These are phyloP conservation scores for Columba guinea DNA, from an alignment of 2,797 vertebrate genomes.

Conservation along the genomic window DNA sequence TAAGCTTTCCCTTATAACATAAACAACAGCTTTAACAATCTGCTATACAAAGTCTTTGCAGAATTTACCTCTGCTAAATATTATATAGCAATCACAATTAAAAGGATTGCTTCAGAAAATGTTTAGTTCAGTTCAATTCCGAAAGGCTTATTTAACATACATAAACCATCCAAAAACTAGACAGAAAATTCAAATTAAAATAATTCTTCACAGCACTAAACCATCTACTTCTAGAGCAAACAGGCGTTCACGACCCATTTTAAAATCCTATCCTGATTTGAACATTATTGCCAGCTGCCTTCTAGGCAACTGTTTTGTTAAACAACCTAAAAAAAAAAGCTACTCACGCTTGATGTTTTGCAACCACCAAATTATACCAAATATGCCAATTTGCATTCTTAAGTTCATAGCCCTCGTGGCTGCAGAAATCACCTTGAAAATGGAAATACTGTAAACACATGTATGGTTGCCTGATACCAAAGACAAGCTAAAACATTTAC, in stretches of 20 bases:
- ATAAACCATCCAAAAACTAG: neutral
- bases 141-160: neutral
- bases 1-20: neutral
- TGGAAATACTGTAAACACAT: neutral
- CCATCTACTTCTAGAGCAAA: neutral
- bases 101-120: neutral
- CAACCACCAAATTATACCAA: neutral
- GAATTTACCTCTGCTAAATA: neutral
- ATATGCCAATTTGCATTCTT: neutral
- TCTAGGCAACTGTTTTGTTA: slow-evolving; percentile 14
- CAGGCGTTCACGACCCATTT: neutral
- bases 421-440: slow-evolving; percentile 3
- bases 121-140: neutral
- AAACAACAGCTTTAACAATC: neutral
- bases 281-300: neutral
- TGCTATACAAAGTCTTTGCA: neutral
- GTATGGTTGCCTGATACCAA: neutral
- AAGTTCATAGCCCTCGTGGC: neutral
- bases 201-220: neutral
- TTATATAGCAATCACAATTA: neutral
- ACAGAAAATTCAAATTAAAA: neutral
- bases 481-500: neutral
- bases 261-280: neutral
- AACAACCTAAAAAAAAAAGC: neutral
- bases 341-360: neutral